These are phyloP conservation scores for Glyphotaelius pellucidus DNA, from an alignment of 2,888 invertebrate genomes.

Conservation along the genomic window DNA sequence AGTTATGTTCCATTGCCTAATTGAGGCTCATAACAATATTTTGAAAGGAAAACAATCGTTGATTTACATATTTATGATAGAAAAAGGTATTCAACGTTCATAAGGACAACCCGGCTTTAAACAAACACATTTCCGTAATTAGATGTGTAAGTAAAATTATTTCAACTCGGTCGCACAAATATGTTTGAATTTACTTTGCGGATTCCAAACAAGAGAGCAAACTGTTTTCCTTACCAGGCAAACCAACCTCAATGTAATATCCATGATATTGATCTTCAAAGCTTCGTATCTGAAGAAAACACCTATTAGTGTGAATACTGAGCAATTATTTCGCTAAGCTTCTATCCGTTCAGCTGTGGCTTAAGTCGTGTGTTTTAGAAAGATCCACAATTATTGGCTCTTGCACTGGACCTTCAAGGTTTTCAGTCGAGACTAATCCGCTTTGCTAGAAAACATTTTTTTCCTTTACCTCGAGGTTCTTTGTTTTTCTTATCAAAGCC, in stretches of 20 bases:
- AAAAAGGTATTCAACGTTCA: neutral
- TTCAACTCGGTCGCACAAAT: neutral
- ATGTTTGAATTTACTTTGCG: neutral
- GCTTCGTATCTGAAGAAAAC: neutral
- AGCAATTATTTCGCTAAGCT: neutral
- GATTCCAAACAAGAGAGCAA: neutral
- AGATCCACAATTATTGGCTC: neutral
- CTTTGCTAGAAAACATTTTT: neutral
- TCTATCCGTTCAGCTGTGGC: neutral
- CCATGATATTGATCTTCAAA: neutral
- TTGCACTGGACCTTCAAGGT: neutral
- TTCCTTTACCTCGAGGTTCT: neutral
- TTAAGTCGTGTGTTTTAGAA: neutral
- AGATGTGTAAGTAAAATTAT: neutral
- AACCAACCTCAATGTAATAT: neutral
- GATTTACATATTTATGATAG: neutral
- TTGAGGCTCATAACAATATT: neutral
- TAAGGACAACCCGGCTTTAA: neutral
- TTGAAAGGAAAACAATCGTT: neutral
- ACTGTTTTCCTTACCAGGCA: neutral
- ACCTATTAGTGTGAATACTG: neutral
- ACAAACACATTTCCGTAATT: too few species aligned
- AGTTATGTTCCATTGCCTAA: neutral
- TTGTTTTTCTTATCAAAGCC: neutral
- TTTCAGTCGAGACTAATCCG: neutral